Conservation (phyloP, 2,797 vertebrate species). For the Rhinella marina region DNA sequence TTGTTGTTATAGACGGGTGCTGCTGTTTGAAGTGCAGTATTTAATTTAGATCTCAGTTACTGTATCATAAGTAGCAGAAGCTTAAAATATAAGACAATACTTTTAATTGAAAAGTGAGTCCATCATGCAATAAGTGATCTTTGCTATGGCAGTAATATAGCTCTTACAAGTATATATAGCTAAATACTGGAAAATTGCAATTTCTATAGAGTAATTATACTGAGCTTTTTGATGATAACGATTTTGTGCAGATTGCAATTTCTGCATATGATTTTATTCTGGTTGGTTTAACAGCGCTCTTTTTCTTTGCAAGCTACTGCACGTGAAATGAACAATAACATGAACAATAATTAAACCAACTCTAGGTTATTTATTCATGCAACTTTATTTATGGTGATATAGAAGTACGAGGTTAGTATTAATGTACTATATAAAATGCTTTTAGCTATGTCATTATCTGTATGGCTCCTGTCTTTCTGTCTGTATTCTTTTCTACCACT, state of each 20-base stretch:
- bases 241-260: not conserved
- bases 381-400: not conserved
- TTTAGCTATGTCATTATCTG: too few relatives aligned
- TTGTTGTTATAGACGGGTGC: too few relatives aligned
- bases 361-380: not conserved
- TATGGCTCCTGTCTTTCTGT: too few relatives aligned
- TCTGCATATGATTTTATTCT: constrained; percentile 17
- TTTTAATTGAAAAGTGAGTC: constrained; percentile 9
- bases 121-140: not conserved
- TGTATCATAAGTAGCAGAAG: too few relatives aligned
- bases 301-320: not conserved
- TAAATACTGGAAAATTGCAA: constrained; percentile 25
- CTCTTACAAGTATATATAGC: constrained; percentile 32
- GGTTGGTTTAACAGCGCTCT: not conserved
- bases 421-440: not conserved
- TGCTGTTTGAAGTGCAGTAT: too few relatives aligned
- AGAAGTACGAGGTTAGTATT: not conserved
- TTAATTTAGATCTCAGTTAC: too few relatives aligned
- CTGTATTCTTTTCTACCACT: too few relatives aligned
- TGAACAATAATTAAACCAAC: not conserved
- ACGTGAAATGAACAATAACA: not conserved
- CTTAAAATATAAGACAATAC: not conserved
- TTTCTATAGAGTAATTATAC: constrained; percentile 31
- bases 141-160: not conserved
- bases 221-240: constrained; percentile 14